phyloP scores from a whole-genome alignment of 2,888 invertebrate species.

The Caradrina clavipalpis region DNA sequence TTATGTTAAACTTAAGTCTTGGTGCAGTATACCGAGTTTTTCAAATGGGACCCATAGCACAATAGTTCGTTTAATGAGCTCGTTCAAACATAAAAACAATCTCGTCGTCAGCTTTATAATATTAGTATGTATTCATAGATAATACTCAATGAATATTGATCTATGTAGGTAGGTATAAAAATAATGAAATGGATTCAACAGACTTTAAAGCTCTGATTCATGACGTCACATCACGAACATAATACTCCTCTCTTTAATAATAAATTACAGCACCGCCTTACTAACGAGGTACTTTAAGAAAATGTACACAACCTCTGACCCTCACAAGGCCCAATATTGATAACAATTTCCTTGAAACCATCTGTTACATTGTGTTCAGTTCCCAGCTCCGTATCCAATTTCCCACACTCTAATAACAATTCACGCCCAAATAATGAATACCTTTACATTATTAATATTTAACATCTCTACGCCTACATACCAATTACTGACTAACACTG shows the following conservation, averaged over 20 bases:
- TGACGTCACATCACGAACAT: too few relatives aligned
- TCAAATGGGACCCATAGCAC: too few relatives aligned
- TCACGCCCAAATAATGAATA: constrained; percentile 47
- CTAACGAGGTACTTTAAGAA: too few relatives aligned
- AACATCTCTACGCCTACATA: constrained; percentile 9
- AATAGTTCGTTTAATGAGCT: too few relatives aligned
- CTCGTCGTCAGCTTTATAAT: too few relatives aligned
- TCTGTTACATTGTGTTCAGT: constrained; percentile 30
- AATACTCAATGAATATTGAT: too few relatives aligned
- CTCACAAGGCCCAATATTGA: constrained; percentile 37
- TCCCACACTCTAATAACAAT: constrained; percentile 48
- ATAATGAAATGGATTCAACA: not conserved
- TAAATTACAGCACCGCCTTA: not conserved
- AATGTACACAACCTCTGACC: constrained; percentile 29
- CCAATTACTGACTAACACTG: constrained; percentile 17
- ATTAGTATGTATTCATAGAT: too few relatives aligned
- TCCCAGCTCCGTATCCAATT: constrained; percentile 37
- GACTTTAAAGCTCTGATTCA: not conserved
- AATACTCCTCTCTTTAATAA: too few relatives aligned
- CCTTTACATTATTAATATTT: constrained; percentile 17
- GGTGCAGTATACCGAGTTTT: too few relatives aligned
- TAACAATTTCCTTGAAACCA: constrained; percentile 42
- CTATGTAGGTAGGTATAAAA: too few relatives aligned
- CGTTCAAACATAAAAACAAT: too few relatives aligned
- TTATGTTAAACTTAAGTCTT: too few relatives aligned